phyloP scores from a whole-genome alignment of 2,797 vertebrate species.

The Cetoscarus ocellatus region DNA sequence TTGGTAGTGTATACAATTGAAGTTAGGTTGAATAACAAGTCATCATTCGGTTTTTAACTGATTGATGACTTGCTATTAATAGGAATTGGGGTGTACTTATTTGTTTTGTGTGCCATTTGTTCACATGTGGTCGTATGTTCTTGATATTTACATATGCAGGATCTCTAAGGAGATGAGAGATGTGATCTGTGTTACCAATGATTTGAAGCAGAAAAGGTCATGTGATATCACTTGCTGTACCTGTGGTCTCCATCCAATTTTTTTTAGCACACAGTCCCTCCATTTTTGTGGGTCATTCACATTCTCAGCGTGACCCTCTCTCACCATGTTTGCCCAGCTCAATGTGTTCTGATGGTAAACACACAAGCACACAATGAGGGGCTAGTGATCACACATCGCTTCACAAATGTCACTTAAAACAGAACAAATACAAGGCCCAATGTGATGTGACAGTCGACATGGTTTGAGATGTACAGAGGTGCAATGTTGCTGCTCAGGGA shows the following conservation, averaged over 20 bases:
- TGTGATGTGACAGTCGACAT: conserved; percentile 7
- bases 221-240: conserved; percentile 33
- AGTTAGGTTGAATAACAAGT: too few species aligned
- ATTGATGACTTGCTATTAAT: too few species aligned
- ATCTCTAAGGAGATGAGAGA: not conserved
- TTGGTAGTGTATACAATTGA: too few species aligned
- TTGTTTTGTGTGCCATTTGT: not conserved
- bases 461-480: conserved; percentile 2
- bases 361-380: conserved; percentile 8
- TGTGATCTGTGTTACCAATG: conserved; percentile 1
- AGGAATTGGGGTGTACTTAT: not conserved
- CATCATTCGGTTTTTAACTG: too few species aligned
- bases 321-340: conserved; percentile 44
- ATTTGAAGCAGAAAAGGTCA: conserved; percentile 24
- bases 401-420: conserved; percentile 44
- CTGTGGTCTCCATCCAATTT: conserved; percentile 59
- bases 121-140: not conserved
- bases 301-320: conserved; percentile 55
- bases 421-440: conserved; percentile 46
- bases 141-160: not conserved
- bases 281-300: conserved; percentile 25
- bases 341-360: conserved; percentile 29
- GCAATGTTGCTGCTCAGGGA: conserved; percentile 7
- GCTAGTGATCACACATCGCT: conserved; percentile 14
- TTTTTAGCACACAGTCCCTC: conserved; percentile 29